Evolutionary conservation across 2,113 vertebrate genomes (phyloP), one percentile per base, ranked within the genome.

Genomic region (Rhipidura dahli): DNA sequence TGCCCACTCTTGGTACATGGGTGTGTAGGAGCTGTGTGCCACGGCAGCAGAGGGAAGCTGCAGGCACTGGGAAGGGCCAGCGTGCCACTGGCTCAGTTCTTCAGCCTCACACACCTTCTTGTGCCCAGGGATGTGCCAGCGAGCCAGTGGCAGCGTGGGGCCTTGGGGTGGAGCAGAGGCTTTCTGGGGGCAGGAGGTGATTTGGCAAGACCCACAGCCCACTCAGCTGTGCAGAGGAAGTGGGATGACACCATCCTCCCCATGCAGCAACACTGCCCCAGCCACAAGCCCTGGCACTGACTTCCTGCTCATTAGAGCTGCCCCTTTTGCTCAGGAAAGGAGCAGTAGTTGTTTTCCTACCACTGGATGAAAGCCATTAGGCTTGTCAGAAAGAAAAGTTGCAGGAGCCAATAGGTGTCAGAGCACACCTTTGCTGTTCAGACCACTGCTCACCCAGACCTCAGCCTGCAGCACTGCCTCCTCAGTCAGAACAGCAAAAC

Each of bases 1-100:
- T 19, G 4, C 16, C 5, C 1, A 0, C 39, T 33, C 9, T 1
- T 30, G 49, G 31, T 44, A 2, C 0, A 0, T 0, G 0, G 37
- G 12, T 27, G 10, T 22, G 37, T 26, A 4, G 3, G 49, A 31
- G 15, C 0, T 11, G 16, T 11, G 33, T 81, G 69, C 49, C 22
- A 2, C 0, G 5, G 68, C 68, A 92, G 54, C 44, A 40, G 20
- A 11, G 35, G 44, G 42, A 79, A 57, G 45, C 56, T 54, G 53
- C 30, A 3, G 4, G 15, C 40, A 26, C 11, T 2, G 3, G 73
- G 40, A 37, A 60, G 45, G 51, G 24, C 49, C 11, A 2, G 6
- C 1, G 0, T 1, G 7, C 7, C 3, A 2, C 59, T 9, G 19
- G 22, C 44, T 63, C 51, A 4, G 42, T 6, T 53, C 56, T 47